Evolutionary conservation across 2,888 invertebrate genomes (phyloP), one percentile per base, ranked within the genome.

Genomic region (Scelioninae gen. 2): DNA sequence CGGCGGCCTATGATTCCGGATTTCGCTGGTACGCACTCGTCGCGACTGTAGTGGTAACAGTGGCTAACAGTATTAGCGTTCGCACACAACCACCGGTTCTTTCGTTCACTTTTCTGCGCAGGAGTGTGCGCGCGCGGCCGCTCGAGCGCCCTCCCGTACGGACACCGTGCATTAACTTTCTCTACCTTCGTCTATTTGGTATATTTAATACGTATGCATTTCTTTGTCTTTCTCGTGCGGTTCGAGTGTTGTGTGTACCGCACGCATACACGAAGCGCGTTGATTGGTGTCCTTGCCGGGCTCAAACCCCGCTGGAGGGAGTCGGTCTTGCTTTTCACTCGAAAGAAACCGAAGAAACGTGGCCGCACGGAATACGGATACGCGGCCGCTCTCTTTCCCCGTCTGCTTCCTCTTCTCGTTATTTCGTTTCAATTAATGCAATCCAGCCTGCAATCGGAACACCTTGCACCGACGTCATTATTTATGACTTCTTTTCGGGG

Each of bases 281-380:
- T 63, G 22, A 60, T 63, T 52, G 63, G 63, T 52, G 63, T 63
- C 63, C 63, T 63, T 63, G 63, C 52, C 63, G 43, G 52, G 43
- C 52, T 43, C 37, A 60, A 60, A 60, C 28, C 16, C 25, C 25
- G 25, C n/a, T 35, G 45, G 60, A 46, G 57, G 60, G 60, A 48
- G 60, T 31, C 48, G 2, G 37, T 61, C 61, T 50, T 61, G 48
- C 50, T 61, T 61, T 50, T 33, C 41, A 16, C 61, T 57, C 33
- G 7, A 33, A 57, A 19, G 19, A 18, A 19, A n/a, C n/a, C n/a
- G n/a, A n/a, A n/a, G n/a, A n/a, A n/a, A n/a, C n/a, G n/a, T n/a
- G n/a, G n/a, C n/a, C n/a, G n/a, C n/a, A n/a, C n/a, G n/a, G n/a
- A n/a, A n/a, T n/a, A 9, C 19, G 5, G 1, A 39, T 11, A 16